phyloP scores from a whole-genome alignment of 2,797 vertebrate species.

The Rousettus madagascariensis region DNA sequence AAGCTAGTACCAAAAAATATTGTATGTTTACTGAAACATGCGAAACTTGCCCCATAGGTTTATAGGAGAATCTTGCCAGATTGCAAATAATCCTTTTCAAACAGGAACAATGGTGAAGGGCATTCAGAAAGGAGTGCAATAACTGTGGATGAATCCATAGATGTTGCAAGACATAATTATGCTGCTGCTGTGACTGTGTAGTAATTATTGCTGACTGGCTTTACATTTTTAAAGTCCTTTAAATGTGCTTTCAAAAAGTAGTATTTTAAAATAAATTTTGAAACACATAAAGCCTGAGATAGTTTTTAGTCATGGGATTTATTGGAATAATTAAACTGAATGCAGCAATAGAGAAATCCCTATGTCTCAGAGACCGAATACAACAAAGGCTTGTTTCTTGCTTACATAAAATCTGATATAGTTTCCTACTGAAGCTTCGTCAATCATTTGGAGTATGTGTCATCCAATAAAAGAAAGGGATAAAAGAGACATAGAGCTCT shows the following conservation, averaged over 20 bases:
- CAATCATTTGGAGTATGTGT: not conserved
- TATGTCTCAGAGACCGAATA: not conserved
- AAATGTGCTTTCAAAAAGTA: conserved; percentile 1
- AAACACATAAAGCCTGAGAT: not conserved
- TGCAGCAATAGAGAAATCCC: not conserved
- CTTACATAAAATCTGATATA: not conserved
- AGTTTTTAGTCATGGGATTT: not conserved
- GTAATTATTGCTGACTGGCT: not conserved
- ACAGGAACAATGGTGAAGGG: not conserved
- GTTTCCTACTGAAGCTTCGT: not conserved
- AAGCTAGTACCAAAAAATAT: not conserved
- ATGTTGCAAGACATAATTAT: not conserved
- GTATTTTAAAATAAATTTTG: conserved; percentile 14
- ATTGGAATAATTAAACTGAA: conserved; percentile 32
- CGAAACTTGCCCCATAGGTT: not conserved
- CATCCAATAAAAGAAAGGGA: not conserved
- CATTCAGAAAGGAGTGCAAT: not conserved
- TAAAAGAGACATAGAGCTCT: not conserved
- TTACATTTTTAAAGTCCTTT: not conserved
- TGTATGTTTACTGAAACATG: not conserved
- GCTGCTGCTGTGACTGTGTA: not conserved
- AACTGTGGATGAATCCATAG: not conserved
- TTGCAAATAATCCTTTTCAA: not conserved
- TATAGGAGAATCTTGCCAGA: not conserved
- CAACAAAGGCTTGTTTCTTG: not conserved